These are phyloP conservation scores for Euplagia quadripunctaria DNA, from an alignment of 2,888 invertebrate genomes.

Conservation along the genomic window DNA sequence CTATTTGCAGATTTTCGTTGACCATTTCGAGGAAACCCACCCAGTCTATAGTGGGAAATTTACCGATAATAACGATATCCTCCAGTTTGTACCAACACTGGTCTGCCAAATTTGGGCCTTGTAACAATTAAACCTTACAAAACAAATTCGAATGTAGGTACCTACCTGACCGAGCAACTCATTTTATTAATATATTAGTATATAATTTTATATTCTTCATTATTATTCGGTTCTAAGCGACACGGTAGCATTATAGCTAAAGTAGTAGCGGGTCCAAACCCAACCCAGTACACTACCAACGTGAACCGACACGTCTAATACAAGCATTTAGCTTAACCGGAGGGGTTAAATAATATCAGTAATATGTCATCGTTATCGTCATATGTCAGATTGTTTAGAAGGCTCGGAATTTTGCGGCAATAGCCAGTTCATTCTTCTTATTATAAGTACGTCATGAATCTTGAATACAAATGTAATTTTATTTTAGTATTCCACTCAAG, in stretches of 20 bases:
- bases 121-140: constrained; percentile 12
- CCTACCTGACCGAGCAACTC: background rate
- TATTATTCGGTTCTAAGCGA: background rate
- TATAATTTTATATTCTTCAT: background rate
- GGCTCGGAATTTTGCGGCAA: too few relatives aligned
- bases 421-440: background rate
- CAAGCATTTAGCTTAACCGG: too few relatives aligned
- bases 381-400: too few relatives aligned
- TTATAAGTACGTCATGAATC: background rate
- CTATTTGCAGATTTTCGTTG: constrained; percentile 53
- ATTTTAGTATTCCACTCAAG: background rate
- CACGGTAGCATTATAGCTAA: too few relatives aligned
- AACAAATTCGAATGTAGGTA: constrained; percentile 13
- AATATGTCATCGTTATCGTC: too few relatives aligned
- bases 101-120: constrained; percentile 57
- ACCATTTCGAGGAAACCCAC: constrained; percentile 42
- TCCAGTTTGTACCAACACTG: constrained; percentile 51
- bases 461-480: background rate
- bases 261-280: too few relatives aligned
- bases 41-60: constrained; percentile 44
- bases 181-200: background rate
- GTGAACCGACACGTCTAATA: too few relatives aligned
- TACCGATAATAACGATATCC: constrained; percentile 30
- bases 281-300: too few relatives aligned
- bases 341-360: background rate